Conservation (phyloP, 1,140 invertebrate genomes). For the Plectus sambesii region DNA sequence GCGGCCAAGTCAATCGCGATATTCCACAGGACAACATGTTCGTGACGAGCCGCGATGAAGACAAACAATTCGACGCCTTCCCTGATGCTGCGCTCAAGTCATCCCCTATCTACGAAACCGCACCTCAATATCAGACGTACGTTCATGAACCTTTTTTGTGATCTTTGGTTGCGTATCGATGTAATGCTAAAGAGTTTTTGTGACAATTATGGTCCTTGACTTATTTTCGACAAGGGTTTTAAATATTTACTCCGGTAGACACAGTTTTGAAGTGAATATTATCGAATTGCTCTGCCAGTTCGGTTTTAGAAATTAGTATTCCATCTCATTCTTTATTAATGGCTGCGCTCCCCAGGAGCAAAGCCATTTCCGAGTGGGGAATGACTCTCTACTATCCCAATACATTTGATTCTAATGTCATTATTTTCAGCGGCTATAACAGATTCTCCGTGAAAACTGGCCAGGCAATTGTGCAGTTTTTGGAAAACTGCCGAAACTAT, state of each 20-base stretch:
- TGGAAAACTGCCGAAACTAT: conserved; percentile 27
- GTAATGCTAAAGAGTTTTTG: too few species aligned
- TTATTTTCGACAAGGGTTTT: too few species aligned
- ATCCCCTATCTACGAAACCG: conserved; percentile 41
- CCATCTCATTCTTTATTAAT: conserved; percentile 4
- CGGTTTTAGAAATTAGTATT: conserved; percentile 4
- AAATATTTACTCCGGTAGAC: not conserved
- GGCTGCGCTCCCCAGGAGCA: too few species aligned
- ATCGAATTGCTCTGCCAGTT: conserved; percentile 21
- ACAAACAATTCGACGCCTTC: conserved; percentile 45
- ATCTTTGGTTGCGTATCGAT: too few species aligned
- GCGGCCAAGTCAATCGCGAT: conserved; percentile 30
- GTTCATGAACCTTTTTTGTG: too few species aligned
- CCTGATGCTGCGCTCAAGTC: conserved; percentile 35
- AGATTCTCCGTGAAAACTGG: conserved; percentile 31
- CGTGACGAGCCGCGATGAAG: conserved; percentile 40
- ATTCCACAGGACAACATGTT: conserved; percentile 45
- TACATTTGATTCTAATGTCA: not conserved
- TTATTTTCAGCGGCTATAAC: conserved; percentile 28
- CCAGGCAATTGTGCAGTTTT: conserved; percentile 20
- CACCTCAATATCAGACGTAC: conserved; percentile 30
- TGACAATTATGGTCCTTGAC: too few species aligned
- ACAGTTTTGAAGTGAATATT: conserved; percentile 17
- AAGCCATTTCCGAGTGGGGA: not conserved
- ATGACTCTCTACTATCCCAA: not conserved